Base-by-base conservation (phyloP, 2,797 vertebrate genomes). In the Cyclura pinguis region DNA sequence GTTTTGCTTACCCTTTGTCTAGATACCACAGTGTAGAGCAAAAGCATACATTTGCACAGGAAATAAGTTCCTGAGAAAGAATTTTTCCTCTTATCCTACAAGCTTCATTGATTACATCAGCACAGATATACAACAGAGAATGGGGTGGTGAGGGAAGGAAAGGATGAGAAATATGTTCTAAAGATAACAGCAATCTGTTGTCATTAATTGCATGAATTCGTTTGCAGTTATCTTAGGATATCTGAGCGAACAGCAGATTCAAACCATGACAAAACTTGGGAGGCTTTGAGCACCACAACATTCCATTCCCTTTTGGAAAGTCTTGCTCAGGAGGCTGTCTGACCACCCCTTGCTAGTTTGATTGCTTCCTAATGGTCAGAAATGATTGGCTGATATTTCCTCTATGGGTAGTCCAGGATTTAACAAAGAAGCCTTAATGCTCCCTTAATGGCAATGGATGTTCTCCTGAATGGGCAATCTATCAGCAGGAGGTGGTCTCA, bases 151-250 rank as follows among this genome's bases (percentile, higher is more conserved):
- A 64, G n/a, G 77, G 4, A 35, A 67, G 69, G 42, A 64, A 59
- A 6, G 14, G 78, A 64, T 18, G 78, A 4, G 35, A 96, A 92
- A 89, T 87, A 87, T 84, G 86, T 93, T 16, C 10, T 80, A 88
- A 88, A 55, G n/a, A 13, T 14, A 1, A 88, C 88, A 20, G 89
- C 87, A 90, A 77, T 62, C 35, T 74, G 42, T 69, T 47, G 9
- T 64, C 64, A 85, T 47, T 0, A 0, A 91, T 89, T n/a, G 29
- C 2, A 82, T 64, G 22, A 94, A 10, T 2, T 91, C 32, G 29
- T 32, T 42, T 84, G 50, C 47, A 91, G 92, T 1, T 4, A 84
- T 91, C 89, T 90, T 77, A 76, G 92, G 88, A 88, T 82, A 22
- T 24, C 18, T 13, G 9, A 84, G 72, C 29, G 81, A 72, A 38